These are phyloP conservation scores for Leptogaster cylindrica DNA, from an alignment of 2,888 invertebrate genomes.

Conservation along the genomic window DNA sequence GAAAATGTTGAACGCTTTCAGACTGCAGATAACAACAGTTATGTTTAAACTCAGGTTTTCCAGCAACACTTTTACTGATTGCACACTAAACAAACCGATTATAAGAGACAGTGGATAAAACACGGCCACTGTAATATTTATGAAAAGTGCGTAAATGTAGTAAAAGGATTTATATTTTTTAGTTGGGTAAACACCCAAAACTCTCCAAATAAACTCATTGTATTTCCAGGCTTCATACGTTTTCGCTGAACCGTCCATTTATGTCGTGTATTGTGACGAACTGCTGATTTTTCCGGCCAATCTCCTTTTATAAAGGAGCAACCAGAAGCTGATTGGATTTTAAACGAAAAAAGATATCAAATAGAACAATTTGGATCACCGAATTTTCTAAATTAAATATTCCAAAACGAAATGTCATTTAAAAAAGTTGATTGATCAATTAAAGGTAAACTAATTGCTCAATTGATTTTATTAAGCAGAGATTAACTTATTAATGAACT, in stretches of 20 bases:
- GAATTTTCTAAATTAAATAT: too few relatives aligned
- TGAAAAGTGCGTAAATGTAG: conserved; percentile 8
- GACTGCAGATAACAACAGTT: background rate
- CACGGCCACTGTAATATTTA: background rate
- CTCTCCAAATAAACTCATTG: conserved; percentile 10
- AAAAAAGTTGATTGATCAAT: too few relatives aligned
- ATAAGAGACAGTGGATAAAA: conserved; percentile 23
- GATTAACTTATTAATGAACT: too few relatives aligned
- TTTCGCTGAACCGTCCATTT: background rate
- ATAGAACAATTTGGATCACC: too few relatives aligned
- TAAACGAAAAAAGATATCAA: too few relatives aligned
- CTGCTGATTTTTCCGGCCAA: too few relatives aligned
- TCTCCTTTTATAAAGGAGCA: too few relatives aligned
- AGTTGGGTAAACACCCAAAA: conserved; percentile 2
- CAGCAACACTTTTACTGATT: background rate
- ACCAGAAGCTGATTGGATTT: too few relatives aligned
- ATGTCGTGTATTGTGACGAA: too few relatives aligned
- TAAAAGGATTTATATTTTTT: background rate
- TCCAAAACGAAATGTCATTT: too few relatives aligned
- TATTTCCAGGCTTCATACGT: conserved; percentile 1
- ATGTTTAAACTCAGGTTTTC: conserved; percentile 3
- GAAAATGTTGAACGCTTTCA: conserved; percentile 8
- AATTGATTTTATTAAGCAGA: too few relatives aligned
- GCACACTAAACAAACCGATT: background rate
- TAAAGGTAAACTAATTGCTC: too few relatives aligned